Evolutionary conservation across 2,113 vertebrate genomes (phyloP), one percentile per base, ranked within the genome.

Genomic region (Tapirus terrestris): DNA sequence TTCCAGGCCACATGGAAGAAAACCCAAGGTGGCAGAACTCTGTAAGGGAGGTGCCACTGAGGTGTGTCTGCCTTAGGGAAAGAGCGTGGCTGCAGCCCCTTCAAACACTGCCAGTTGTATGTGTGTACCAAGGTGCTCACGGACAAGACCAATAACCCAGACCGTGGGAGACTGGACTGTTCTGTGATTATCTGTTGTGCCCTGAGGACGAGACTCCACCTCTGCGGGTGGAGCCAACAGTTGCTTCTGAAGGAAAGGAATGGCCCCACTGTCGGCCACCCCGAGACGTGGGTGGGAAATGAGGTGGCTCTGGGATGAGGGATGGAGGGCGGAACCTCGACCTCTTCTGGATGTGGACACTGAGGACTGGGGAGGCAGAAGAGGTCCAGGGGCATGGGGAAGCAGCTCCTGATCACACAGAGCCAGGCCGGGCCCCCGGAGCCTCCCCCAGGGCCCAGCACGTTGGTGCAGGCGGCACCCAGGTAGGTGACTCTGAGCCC

Each of bases 81-180:
- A 51, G 65, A 56, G 21, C 0, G 0, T 70, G 48, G 65, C 61
- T 33, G 14, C 14, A 4, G 61, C 16, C 51, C 80, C 43, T 36
- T 39, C 60, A 82, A 68, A 51, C 23, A 17, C 0, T 18, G 67
- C 29, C 36, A 11, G 36, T 23, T 31, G 3, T 0, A 2, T 1
- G 61, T 7, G 29, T 1, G 48, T 39, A 27, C 31, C 60, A 53
- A 72, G 60, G 89, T 7, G 43, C 25, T 36, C 31, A 0, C 0
- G 1, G 36, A 1, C 12, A n/a, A 82, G 43, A 58, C 56, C 67
- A 12, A 10, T 2, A 27, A 21, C 36, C 56, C 20, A 43, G 51
- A 58, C 29, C 60, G 16, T 4, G 23, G 18, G 21, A 7, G 29
- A 31, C 2, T 7, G 5, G 18, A 29, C 51, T 33, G 45, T 17